phyloP scores from a whole-genome alignment of 1,140 invertebrate species.

The Microplitis mediator region DNA sequence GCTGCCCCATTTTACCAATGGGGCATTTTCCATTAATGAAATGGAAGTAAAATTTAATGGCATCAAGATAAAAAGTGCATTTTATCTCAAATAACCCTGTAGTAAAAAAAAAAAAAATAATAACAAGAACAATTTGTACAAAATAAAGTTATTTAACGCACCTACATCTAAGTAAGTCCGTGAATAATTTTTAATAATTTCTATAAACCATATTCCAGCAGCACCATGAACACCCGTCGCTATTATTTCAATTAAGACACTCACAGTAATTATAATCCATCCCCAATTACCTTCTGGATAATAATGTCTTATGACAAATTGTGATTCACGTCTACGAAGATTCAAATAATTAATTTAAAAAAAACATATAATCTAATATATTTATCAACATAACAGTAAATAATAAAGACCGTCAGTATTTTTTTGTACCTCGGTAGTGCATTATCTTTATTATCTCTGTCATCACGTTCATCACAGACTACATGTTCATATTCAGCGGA shows the following conservation, averaged over 20 bases:
- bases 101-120: background rate
- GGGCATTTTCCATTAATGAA: no score
- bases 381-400: background rate
- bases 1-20: no score
- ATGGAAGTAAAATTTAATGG: no score
- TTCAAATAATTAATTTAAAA: constrained; percentile 54
- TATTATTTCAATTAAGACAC: constrained; percentile 63
- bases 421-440: constrained; percentile 37
- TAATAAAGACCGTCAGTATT: background rate
- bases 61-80: no score
- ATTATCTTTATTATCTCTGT: constrained; percentile 32
- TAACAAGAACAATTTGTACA: background rate
- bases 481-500: constrained; percentile 42
- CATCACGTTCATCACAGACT: constrained; percentile 21
- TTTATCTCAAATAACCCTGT: no score
- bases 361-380: background rate
- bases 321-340: constrained; percentile 13
- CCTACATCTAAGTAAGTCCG: constrained; percentile 47
- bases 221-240: constrained; percentile 62
- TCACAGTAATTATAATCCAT: constrained; percentile 66
- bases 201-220: constrained; percentile 54
- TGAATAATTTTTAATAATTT: constrained; percentile 47
- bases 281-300: constrained; percentile 75
- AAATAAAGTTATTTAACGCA: constrained; percentile 33
- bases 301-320: constrained; percentile 64